Percentiles rank a stretch among this genome's conserved stretches.
phyloP scores from a whole-genome alignment of 30 jellyfish, hydroid and myxozoan genomes.

The Aurelia sp. region DNA sequence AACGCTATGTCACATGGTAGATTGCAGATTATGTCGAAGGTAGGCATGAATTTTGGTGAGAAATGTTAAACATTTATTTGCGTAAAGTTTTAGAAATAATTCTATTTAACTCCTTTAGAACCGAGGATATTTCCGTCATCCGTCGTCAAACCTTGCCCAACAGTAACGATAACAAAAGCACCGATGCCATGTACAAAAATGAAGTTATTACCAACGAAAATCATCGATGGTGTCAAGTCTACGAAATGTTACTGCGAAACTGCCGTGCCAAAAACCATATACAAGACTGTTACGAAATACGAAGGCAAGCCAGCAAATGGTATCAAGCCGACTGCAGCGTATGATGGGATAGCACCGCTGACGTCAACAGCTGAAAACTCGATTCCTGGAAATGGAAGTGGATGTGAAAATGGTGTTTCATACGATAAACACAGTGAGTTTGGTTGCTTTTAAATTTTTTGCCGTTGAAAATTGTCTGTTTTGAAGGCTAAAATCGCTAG shows the following conservation, averaged over 20 bases:
- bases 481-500: too few relatives aligned
- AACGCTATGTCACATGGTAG: too few relatives aligned
- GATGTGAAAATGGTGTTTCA: slow-evolving; percentile 39
- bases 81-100: too few relatives aligned
- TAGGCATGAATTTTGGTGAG: too few relatives aligned
- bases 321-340: slow-evolving; percentile 42
- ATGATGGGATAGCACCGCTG: neutral
- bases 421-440: slow-evolving; percentile 24
- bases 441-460: too few relatives aligned
- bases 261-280: slow-evolving; percentile 13
- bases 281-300: slow-evolving; percentile 38
- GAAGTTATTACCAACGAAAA: slow-evolving; percentile 25
- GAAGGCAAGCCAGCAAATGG: slow-evolving; percentile 17
- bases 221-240: slow-evolving; percentile 27
- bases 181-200: slow-evolving; percentile 40
- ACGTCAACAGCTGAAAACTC: slow-evolving; percentile 15
- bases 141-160: slow-evolving; percentile 40
- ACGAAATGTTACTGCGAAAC: slow-evolving; percentile 27
- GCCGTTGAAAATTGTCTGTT: too few relatives aligned
- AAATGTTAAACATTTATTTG: too few relatives aligned
- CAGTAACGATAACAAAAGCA: slow-evolving; percentile 50
- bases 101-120: too few relatives aligned
- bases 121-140: neutral
- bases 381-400: slow-evolving; percentile 53
- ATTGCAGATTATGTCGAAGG: too few relatives aligned